phyloP scores from a whole-genome alignment of 1,140 invertebrate genomes.

The Gonioctena quinquepunctata region DNA sequence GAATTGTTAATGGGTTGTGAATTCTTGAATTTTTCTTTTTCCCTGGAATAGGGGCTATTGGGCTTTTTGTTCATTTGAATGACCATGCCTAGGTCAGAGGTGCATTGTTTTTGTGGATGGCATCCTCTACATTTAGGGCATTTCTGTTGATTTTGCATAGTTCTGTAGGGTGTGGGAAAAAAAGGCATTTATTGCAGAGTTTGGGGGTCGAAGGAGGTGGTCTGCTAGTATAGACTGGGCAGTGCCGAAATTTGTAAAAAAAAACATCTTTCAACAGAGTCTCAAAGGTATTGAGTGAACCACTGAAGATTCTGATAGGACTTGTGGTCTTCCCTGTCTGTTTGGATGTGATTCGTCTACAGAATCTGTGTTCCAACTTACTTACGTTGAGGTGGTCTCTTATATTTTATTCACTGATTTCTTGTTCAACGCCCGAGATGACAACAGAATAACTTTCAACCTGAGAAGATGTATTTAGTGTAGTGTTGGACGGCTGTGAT shows the following conservation, averaged over 20 bases:
- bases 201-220: neutral
- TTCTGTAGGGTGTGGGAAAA: neutral
- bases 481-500: neutral
- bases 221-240: neutral
- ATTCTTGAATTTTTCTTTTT: constrained; percentile 9
- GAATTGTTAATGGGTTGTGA: constrained; percentile 10
- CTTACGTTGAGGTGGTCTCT: neutral
- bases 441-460: neutral
- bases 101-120: too few species aligned
- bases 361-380: neutral
- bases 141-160: too few species aligned
- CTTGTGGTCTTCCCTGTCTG: neutral
- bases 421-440: neutral
- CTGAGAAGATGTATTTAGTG: neutral
- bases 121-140: neutral
- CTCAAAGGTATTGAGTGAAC: neutral
- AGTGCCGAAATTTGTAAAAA: neutral
- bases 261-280: neutral
- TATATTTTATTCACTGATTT: neutral
- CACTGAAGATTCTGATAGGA: neutral
- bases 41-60: constrained; percentile 3
- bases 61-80: constrained; percentile 18
- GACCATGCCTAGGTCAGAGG: constrained; percentile 13
- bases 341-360: neutral
- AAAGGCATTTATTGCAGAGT: neutral